Evolutionary conservation across 2,888 invertebrate genomes (phyloP), one percentile per base, ranked within the genome.

Genomic region (Sminthurides aquaticus): DNA sequence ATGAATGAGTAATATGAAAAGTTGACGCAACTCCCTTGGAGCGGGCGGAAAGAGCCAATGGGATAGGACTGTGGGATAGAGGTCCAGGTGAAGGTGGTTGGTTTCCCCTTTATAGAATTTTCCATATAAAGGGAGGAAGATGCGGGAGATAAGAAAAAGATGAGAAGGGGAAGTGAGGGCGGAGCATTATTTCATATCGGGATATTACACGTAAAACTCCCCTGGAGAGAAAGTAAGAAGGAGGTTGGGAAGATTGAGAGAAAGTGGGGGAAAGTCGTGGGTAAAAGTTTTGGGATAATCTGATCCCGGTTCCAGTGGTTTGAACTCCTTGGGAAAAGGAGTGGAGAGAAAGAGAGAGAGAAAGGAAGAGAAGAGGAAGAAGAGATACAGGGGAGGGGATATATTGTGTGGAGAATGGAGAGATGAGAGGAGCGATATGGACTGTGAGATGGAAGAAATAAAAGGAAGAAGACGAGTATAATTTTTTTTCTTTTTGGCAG

Each of bases 211-310:
- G 20, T 43, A 22, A 34, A 5, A 2, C 22, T 15, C 8, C 34
- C 34, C 29, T 22, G 26, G 59, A 58, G 58, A 29, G 58, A 58
- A 20, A 58, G 34, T 5, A 1, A 34, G 22, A 29, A 24, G 48
- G 59, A 59, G 49, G 43, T 11, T 24, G 49, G 34, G 57, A 26
- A n/a, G n/a, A 57, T 25, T 28, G 3, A 18, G 27, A 60, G 49
- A 60, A 26, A 49, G 60, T 26, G 60, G 49, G 52, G 49, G 49
- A 60, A 26, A 27, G 49, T 24, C n/a, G n/a, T n/a, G n/a, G n/a
- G n/a, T n/a, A n/a, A n/a, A n/a, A n/a, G n/a, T n/a, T n/a, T n/a
- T n/a, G n/a, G n/a, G n/a, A n/a, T n/a, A n/a, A n/a, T n/a, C n/a
- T n/a, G n/a, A n/a, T n/a, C n/a, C n/a, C n/a, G n/a, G n/a, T n/a